A percentile compares a stretch with the other conserved stretches of the same genome.
These are phyloP conservation scores for Alligator sinensis DNA, from an alignment of 2,113 vertebrate species.

Conservation along the genomic window DNA sequence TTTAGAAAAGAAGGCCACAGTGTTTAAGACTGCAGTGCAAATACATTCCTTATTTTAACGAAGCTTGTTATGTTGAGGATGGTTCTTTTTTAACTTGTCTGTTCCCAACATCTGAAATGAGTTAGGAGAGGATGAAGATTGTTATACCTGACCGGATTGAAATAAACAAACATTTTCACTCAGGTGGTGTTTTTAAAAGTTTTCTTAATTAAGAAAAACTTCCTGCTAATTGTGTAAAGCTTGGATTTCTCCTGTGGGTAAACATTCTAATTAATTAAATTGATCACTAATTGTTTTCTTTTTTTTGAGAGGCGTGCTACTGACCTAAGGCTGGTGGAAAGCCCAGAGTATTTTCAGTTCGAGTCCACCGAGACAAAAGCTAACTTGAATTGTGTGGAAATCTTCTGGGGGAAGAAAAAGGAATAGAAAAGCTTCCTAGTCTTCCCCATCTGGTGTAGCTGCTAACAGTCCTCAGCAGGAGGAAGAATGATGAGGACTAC, in stretches of 20 bases:
- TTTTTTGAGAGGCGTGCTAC: constrained; percentile 10
- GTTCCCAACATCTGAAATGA: constrained; percentile 60
- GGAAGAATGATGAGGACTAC: background rate
- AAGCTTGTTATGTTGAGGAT: background rate
- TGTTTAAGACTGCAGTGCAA: background rate
- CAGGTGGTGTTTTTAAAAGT: constrained; percentile 62
- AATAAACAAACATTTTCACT: constrained; percentile 64
- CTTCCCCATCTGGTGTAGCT: background rate
- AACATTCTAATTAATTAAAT: constrained; percentile 64
- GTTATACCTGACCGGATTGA: constrained; percentile 35
- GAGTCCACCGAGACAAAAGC: background rate
- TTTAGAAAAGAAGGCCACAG: background rate
- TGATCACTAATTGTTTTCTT: constrained; percentile 50
- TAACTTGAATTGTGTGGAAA: background rate
- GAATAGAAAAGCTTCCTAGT: background rate
- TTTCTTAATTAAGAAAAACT: constrained; percentile 66
- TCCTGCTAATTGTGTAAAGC: constrained; percentile 53
- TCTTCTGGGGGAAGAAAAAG: background rate
- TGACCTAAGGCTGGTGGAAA: background rate
- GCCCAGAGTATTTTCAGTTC: background rate
- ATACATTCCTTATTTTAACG: background rate
- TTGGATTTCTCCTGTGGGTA: constrained; percentile 62
- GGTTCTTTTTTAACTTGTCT: background rate
- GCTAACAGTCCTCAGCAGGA: background rate
- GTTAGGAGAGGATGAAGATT: constrained; percentile 47